These are phyloP conservation scores for Indicator maculatus DNA, from an alignment of 2,113 vertebrate genomes.

Conservation along the genomic window DNA sequence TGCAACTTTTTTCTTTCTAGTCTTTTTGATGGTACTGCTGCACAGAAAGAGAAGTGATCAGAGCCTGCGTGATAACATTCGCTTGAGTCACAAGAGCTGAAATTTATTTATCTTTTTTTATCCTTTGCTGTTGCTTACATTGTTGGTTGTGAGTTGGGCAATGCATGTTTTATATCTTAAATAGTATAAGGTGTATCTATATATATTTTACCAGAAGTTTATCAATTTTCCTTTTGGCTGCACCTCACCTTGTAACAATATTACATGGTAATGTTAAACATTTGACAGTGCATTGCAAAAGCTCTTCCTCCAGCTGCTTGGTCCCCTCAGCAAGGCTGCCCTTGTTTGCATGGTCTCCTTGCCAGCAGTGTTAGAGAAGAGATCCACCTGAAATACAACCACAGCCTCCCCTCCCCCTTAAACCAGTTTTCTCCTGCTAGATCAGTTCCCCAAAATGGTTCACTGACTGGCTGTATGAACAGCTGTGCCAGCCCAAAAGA, in stretches of 20 bases:
- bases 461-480: not conserved
- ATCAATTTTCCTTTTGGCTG: not conserved
- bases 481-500: conserved; percentile 19
- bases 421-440: not conserved
- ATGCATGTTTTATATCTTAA: not conserved
- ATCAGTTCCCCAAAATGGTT: conserved; percentile 58
- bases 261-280: not conserved
- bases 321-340: not conserved
- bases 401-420: not conserved
- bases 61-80: not conserved
- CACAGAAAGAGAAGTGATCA: not conserved
- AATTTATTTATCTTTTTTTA: not conserved
- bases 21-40: not conserved
- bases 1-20: not conserved
- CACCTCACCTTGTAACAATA: not conserved
- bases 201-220: not conserved
- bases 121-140: not conserved
- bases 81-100: not conserved
- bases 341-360: not conserved
- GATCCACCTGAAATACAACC: not conserved
- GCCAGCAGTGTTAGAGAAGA: not conserved
- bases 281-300: accelerated
- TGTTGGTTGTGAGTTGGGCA: not conserved
- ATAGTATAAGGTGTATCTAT: not conserved
- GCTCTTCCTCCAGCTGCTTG: not conserved